phyloP scores from a whole-genome alignment of 1,140 invertebrate species.

The Himalopsyche phryganea region DNA sequence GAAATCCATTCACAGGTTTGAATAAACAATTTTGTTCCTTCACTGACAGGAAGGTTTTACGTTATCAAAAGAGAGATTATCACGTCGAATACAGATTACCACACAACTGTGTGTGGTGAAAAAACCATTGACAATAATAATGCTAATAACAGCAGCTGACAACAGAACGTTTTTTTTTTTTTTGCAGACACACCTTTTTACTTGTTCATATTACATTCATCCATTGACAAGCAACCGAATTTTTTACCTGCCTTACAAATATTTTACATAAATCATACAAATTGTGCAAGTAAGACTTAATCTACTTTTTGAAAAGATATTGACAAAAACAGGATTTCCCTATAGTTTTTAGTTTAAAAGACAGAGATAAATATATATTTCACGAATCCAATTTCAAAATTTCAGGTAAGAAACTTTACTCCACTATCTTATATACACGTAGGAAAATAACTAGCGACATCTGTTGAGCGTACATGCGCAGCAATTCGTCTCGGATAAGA shows the following conservation, averaged over 20 bases:
- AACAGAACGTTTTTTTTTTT: constrained; percentile 20
- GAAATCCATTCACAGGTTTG: too few relatives aligned
- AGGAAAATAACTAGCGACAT: constrained; percentile 28
- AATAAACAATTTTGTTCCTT: too few relatives aligned
- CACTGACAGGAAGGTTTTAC: too few relatives aligned
- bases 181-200: constrained; percentile 12
- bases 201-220: background rate
- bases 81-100: constrained; percentile 5
- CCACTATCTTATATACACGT: too few relatives aligned
- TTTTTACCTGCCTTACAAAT: constrained; percentile 20
- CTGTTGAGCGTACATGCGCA: constrained; percentile 26
- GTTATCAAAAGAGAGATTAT: too few relatives aligned
- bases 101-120: constrained; percentile 2
- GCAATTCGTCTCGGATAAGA: too few relatives aligned
- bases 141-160: constrained; percentile 15
- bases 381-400: too few relatives aligned
- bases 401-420: too few relatives aligned
- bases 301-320: constrained; percentile 4
- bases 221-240: constrained; percentile 7
- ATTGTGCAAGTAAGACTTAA: background rate
- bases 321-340: too few relatives aligned
- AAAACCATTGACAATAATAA: constrained; percentile 2
- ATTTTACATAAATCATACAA: constrained; percentile 9
- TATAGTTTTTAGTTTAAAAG: too few relatives aligned
- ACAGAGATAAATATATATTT: too few relatives aligned